phyloP scores from a whole-genome alignment of 2,888 invertebrate species.

The Meganola albula region DNA sequence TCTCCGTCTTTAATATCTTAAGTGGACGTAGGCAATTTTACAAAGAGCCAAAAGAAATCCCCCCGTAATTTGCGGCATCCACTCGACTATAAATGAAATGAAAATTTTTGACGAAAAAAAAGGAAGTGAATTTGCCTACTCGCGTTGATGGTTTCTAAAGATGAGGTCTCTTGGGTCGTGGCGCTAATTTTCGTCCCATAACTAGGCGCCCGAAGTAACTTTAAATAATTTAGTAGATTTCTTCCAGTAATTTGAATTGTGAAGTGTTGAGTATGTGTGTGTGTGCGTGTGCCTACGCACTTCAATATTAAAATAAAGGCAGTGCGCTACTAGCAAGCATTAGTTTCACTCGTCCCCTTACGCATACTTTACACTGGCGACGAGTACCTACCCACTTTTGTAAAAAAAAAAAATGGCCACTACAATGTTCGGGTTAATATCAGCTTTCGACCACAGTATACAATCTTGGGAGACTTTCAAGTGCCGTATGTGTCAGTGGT shows the following conservation, averaged over 20 bases:
- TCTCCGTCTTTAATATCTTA: slow-evolving; percentile 67
- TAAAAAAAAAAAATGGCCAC: no score
- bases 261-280: slow-evolving; percentile 12
- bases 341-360: no score
- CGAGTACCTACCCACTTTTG: no score
- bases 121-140: slow-evolving; percentile 36
- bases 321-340: no score
- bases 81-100: slow-evolving; percentile 65
- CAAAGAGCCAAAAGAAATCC: slow-evolving; percentile 61
- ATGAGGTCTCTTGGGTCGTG: slow-evolving; percentile 36
- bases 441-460: no score
- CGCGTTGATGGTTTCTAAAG: slow-evolving; percentile 26
- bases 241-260: slow-evolving; percentile 6
- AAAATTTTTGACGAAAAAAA: slow-evolving; percentile 60
- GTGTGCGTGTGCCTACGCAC: no score
- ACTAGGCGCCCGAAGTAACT: slow-evolving; percentile 12
- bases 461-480: no score
- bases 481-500: no score
- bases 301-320: no score
- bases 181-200: slow-evolving; percentile 28
- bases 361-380: no score
- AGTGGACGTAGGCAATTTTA: slow-evolving; percentile 71
- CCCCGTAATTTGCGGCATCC: slow-evolving; percentile 63
- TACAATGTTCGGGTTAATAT: no score
- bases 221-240: slow-evolving; percentile 16